Percentiles rank a stretch among this genome's conserved stretches.
These are phyloP conservation scores for Sesamia inferens DNA, from an alignment of 2,888 invertebrate genomes.

Conservation along the genomic window DNA sequence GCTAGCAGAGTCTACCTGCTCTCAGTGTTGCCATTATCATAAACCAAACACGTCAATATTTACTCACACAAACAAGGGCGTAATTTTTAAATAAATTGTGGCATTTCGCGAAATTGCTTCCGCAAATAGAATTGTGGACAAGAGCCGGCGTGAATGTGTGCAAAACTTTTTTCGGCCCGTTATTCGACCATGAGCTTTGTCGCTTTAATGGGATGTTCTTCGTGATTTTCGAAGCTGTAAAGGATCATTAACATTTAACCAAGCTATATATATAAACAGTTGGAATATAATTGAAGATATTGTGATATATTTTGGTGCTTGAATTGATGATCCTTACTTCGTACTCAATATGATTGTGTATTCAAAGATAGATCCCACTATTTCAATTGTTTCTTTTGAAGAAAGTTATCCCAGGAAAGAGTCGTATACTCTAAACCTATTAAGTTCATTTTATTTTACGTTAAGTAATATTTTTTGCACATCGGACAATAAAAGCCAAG, in stretches of 20 bases:
- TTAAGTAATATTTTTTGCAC: background rate
- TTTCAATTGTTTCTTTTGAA: slow-evolving; percentile 19
- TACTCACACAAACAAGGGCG: slow-evolving; percentile 89
- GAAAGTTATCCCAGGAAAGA: background rate
- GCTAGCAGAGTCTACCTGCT: slow-evolving; percentile 85
- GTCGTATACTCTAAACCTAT: background rate
- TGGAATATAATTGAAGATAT: background rate
- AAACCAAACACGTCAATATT: slow-evolving; percentile 90
- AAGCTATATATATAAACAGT: background rate
- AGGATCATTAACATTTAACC: slow-evolving; percentile 45
- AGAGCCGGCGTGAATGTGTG: slow-evolving; percentile 82
- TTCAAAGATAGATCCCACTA: slow-evolving; percentile 71
- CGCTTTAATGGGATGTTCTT: slow-evolving; percentile 66
- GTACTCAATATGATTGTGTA: slow-evolving; percentile 21
- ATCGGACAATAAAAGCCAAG: background rate
- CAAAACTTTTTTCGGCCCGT: slow-evolving; percentile 83
- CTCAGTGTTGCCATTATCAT: slow-evolving; percentile 90
- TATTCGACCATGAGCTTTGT: slow-evolving; percentile 76
- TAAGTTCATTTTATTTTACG: background rate
- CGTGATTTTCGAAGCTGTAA: slow-evolving; percentile 51
- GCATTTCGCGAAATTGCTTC: slow-evolving; percentile 89
- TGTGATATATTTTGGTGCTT: slow-evolving; percentile 11
- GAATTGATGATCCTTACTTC: slow-evolving; percentile 15
- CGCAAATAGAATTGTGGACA: slow-evolving; percentile 88
- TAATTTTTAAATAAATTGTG: slow-evolving; percentile 91